Base-by-base conservation (phyloP, 2,888 invertebrate genomes). In the Acanthococcus lagerstroemiae region DNA sequence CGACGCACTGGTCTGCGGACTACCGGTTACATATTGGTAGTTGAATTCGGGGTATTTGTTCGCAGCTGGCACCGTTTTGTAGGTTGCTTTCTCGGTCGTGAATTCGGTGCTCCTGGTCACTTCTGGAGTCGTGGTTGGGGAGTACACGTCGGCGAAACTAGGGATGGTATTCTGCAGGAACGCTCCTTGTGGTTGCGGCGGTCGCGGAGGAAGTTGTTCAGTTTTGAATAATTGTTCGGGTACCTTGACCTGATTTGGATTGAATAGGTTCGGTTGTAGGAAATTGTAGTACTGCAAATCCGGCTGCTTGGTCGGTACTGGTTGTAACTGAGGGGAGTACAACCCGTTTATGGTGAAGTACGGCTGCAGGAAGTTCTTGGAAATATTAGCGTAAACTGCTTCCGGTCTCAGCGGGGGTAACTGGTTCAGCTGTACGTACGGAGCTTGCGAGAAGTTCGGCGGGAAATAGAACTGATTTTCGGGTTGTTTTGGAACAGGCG, bases 301-400 rank as follows among this genome's bases (percentile, higher is more conserved):
- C 4, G 63, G 24, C 25, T 63, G 63, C 17, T 76, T 69, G 1
- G 78, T 78, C 1, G 79, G 77, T 69, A 76, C 78, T 69, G 77
- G 57, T n/a, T n/a, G n/a, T n/a, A n/a, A n/a, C 24, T 65, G 65
- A 15, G 25, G 63, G 2, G 58, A 58, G 30, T 63, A 63, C n/a
- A 63, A 24, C 7, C 63, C 52, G 25, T 63, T 63, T 4, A 63
- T 63, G 24, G 63, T 63, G 63, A 63, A 63, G 24, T 63, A 63
- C 7, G 63, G 63, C 22, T 63, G 63, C 12, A 52, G 25, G 1
- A 63, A 15, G 17, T 37, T 54, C 25, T 63, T 63, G 1, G 63
- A 54, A 15, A 52, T 24, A 63, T 63, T 63, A 21, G 55, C 30
- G 46, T 55, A 55, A 9, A 56, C 22, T 9, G 44, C n/a, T 50